A percentile compares a stretch with the other conserved stretches of the same genome.
Evolutionary conservation across 2,113 vertebrate species (phyloP).

Genomic region (Procavia capensis): DNA sequence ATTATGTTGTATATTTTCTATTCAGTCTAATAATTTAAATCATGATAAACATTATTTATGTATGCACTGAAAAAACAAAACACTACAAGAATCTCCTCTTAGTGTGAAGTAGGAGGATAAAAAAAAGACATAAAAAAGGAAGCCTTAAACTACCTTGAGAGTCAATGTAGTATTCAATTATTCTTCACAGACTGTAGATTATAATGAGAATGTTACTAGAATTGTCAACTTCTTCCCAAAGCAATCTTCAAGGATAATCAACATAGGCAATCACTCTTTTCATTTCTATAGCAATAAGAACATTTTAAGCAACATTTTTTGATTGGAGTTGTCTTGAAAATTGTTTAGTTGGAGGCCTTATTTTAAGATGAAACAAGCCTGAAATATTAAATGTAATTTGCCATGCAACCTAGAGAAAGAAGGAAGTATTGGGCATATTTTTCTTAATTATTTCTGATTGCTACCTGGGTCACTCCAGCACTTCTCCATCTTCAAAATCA

Average conservation of each 20-base stretch:
- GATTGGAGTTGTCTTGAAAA: conserved; percentile 89
- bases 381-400: conserved; percentile 89
- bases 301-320: conserved; percentile 89
- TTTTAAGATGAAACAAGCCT: conserved; percentile 88
- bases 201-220: conserved; percentile 82
- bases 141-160: too few relatives aligned
- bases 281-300: conserved; percentile 88
- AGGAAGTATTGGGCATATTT: conserved; percentile 87
- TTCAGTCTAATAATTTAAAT: conserved; percentile 30
- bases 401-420: conserved; percentile 83
- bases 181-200: conserved; percentile 78
- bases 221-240: conserved; percentile 87
- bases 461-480: conserved; percentile 86
- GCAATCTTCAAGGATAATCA: conserved; percentile 89
- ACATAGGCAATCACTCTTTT: conserved; percentile 88
- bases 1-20: conserved; percentile 48
- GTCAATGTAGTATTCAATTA: conserved; percentile 58
- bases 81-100: conserved; percentile 1
- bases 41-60: conserved; percentile 67
- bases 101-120: conserved; percentile 42
- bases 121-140: conserved; percentile 64
- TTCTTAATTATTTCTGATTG: conserved; percentile 92
- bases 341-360: conserved; percentile 87
- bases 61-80: conserved; percentile 60
- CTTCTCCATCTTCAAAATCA: conserved; percentile 86